A percentile compares a stretch with the other conserved stretches of the same genome.
phyloP scores from a whole-genome alignment of 2,888 invertebrate species.

The Leptogaster cylindrica region DNA sequence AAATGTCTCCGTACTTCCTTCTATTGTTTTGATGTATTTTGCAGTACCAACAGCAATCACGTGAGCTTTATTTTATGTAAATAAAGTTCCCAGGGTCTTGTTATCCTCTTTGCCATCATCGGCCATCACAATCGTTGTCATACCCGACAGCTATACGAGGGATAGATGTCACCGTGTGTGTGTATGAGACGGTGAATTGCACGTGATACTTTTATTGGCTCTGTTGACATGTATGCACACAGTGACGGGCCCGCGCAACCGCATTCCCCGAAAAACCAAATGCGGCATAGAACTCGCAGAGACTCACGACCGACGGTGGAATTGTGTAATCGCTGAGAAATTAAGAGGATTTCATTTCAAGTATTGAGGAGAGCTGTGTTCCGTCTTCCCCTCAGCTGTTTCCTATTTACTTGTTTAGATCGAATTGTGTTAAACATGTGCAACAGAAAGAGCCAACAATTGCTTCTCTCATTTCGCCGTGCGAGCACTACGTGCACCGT shows the following conservation, averaged over 20 bases:
- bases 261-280: neutral
- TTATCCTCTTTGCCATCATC: neutral
- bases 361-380: too few relatives aligned
- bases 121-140: neutral
- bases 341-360: neutral
- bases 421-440: neutral
- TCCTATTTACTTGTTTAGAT: slow-evolving; percentile 28
- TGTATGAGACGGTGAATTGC: slow-evolving; percentile 10
- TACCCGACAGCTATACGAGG: neutral
- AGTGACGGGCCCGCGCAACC: slow-evolving; percentile 15
- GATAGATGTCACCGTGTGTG: neutral
- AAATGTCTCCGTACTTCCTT: too few relatives aligned
- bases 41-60: slow-evolving; percentile 12
- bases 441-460: slow-evolving; percentile 6
- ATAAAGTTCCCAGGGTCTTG: slow-evolving; percentile 15
- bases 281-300: neutral
- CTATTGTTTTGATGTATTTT: neutral
- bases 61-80: slow-evolving; percentile 25
- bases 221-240: neutral
- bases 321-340: slow-evolving; percentile 30
- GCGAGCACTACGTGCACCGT: too few relatives aligned
- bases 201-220: slow-evolving; percentile 20
- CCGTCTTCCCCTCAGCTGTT: slow-evolving; percentile 5
- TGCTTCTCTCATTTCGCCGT: too few relatives aligned
- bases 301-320: too few relatives aligned